Evolutionary conservation across 2,113 vertebrate genomes (phyloP).

Genomic region (Montifringilla adamsi): DNA sequence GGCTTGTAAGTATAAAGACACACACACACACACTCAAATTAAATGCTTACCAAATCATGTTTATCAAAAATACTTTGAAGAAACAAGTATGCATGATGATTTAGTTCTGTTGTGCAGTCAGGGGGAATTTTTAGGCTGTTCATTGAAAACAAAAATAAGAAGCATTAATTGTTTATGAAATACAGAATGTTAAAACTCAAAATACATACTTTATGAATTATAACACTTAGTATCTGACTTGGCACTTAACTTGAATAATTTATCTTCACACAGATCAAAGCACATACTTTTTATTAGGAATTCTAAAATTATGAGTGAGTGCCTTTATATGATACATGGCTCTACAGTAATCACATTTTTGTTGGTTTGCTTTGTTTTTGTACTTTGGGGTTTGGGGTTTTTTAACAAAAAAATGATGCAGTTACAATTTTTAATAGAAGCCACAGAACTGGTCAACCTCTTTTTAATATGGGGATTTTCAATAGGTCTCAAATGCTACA

Average conservation of each 20-base stretch:
- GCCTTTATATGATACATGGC: not conserved
- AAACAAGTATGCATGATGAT: constrained; percentile 97
- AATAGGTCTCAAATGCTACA: not conserved
- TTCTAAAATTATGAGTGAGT: not conserved
- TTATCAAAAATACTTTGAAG: constrained; percentile 98
- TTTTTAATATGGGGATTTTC: not conserved
- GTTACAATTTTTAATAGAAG: not conserved
- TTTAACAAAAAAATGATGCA: not conserved
- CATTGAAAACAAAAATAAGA: constrained; percentile 29
- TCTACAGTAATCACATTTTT: not conserved
- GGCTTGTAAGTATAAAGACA: not conserved
- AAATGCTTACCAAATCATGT: constrained; percentile 91
- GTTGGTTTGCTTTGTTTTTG: not conserved
- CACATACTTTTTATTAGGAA: not conserved
- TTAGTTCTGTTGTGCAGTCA: constrained; percentile 97
- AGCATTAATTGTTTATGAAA: not conserved
- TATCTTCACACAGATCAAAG: not conserved
- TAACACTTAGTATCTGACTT: not conserved
- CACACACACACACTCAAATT: not conserved
- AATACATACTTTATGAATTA: not conserved
- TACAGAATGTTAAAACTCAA: not conserved
- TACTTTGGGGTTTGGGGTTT: not conserved
- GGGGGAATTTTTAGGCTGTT: constrained; percentile 89
- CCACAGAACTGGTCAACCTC: not conserved
- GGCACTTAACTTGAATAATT: not conserved